Evolutionary conservation across 2,888 invertebrate species (phyloP).

Genomic region (Apodemia hepburni): DNA sequence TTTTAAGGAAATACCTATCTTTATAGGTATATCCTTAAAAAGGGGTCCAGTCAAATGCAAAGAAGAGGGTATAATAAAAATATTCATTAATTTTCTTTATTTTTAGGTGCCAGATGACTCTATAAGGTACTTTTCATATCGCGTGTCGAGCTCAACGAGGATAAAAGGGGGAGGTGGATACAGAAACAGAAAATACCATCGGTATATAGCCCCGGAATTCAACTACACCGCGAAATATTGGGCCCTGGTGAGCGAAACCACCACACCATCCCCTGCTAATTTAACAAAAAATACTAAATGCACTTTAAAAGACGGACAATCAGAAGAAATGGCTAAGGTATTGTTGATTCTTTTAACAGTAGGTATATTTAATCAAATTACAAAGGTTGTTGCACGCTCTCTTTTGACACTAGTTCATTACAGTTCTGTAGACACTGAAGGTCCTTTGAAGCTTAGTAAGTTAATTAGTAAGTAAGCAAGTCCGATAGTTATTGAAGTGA

Average conservation of each 20-base stretch:
- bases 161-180: slow-evolving; percentile 68
- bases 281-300: slow-evolving; percentile 63
- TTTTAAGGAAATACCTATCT: no score
- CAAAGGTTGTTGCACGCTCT: no score
- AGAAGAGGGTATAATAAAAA: no score
- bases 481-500: no score
- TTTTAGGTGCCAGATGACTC: slow-evolving; percentile 63
- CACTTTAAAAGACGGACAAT: slow-evolving; percentile 63
- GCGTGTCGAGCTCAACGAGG: slow-evolving; percentile 68
- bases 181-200: slow-evolving; percentile 66
- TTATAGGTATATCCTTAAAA: no score
- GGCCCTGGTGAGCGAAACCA: slow-evolving; percentile 70
- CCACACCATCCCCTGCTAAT: slow-evolving; percentile 48
- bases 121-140: slow-evolving; percentile 65
- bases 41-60: no score
- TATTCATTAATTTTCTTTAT: background rate
- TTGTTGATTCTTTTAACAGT: slow-evolving; percentile 13
- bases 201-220: slow-evolving; percentile 71
- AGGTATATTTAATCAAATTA: no score
- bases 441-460: no score
- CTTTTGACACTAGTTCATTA: no score
- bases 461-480: no score
- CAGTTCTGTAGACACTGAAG: background rate
- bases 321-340: slow-evolving; percentile 68
- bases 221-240: slow-evolving; percentile 72